These are phyloP conservation scores for Platycnemis pennipes DNA, from an alignment of 2,888 invertebrate genomes.

Conservation along the genomic window DNA sequence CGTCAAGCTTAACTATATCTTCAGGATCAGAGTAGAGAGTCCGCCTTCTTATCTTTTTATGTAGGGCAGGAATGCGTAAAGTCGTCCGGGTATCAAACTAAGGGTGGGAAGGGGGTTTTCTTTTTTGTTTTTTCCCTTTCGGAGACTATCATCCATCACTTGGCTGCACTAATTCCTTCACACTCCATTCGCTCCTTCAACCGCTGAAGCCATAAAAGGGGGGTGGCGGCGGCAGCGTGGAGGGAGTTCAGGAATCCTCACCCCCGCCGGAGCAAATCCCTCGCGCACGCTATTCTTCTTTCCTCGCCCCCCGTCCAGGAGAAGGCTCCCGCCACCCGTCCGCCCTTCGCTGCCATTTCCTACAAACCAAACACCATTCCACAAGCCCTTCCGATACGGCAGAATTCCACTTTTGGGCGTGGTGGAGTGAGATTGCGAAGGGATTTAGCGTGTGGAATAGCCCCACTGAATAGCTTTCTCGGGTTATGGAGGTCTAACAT, in stretches of 20 bases:
- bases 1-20: neutral
- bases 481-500: constrained; percentile 52
- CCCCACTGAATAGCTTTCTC: constrained; percentile 44
- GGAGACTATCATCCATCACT: constrained; percentile 38
- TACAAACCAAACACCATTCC: constrained; percentile 25
- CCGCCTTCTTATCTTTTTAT: neutral
- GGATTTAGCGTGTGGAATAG: neutral
- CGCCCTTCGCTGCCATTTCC: neutral
- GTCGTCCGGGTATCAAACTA: constrained; percentile 21
- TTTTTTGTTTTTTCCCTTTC: neutral
- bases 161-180: constrained; percentile 56
- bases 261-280: neutral
- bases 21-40: neutral
- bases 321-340: neutral
- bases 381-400: constrained; percentile 17
- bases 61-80: constrained; percentile 39
- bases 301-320: neutral
- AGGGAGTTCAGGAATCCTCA: neutral
- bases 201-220: constrained; percentile 42
- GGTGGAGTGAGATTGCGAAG: constrained; percentile 42
- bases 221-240: neutral
- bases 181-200: constrained; percentile 59
- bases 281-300: neutral
- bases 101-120: neutral
- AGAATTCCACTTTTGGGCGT: constrained; percentile 63